Evolutionary conservation across 2,113 vertebrate genomes (phyloP).

Genomic region (Hippocampus guttulatus): DNA sequence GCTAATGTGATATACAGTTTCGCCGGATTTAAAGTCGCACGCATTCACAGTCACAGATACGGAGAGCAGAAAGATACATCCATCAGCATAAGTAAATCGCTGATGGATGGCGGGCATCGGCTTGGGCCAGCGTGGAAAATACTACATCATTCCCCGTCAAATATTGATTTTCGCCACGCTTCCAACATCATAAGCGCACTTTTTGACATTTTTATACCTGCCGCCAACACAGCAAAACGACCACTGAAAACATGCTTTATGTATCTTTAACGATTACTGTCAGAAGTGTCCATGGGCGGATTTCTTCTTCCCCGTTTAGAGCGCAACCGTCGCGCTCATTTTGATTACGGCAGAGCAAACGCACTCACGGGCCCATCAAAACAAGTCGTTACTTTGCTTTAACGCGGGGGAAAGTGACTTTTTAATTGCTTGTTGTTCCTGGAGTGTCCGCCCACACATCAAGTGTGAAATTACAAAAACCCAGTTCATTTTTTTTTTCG

Average conservation of each 20-base stretch:
- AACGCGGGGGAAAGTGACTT: background rate
- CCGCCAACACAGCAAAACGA: background rate
- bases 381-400: slow-evolving; percentile 3
- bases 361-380: background rate
- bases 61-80: no score
- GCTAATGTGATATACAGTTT: no score
- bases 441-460: background rate
- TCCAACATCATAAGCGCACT: background rate
- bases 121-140: background rate
- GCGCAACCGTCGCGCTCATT: background rate
- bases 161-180: background rate
- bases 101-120: no score
- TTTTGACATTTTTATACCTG: background rate
- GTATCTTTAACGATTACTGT: background rate
- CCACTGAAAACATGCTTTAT: background rate
- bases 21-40: no score
- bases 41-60: no score
- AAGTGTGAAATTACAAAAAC: background rate
- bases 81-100: no score
- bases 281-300: background rate
- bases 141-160: background rate
- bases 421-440: background rate
- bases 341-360: background rate
- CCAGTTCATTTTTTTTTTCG: background rate
- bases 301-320: background rate